Evolutionary conservation across 2,113 vertebrate species (phyloP).

Genomic region (Capreolus pygargus): DNA sequence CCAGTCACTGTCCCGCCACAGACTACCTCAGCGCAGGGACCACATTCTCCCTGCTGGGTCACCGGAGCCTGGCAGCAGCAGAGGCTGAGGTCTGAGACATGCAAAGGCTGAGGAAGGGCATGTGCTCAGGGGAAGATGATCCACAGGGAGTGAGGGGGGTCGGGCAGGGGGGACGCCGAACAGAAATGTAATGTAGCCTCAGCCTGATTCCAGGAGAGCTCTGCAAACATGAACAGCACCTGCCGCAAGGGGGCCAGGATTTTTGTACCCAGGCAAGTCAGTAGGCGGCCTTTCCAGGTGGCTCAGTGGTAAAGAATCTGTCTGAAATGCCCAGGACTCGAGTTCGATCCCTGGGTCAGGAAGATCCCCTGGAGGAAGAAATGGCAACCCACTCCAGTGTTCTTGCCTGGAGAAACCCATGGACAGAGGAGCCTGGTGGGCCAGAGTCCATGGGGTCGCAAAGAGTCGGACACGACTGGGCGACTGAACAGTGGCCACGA

Average conservation of each 20-base stretch:
- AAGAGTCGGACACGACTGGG: rapidly evolving
- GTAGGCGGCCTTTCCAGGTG: not conserved
- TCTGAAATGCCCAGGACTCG: not conserved
- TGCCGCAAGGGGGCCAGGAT: rapidly evolving
- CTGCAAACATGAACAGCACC: rapidly evolving
- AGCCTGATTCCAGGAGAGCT: not conserved
- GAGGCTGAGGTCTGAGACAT: rapidly evolving
- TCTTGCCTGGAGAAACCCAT: not conserved
- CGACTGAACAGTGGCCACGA: rapidly evolving
- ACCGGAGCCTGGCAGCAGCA: rapidly evolving
- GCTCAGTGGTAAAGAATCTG: not conserved
- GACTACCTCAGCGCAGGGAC: no score
- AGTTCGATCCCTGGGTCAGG: not conserved
- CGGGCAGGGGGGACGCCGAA: rapidly evolving
- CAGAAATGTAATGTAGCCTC: no score
- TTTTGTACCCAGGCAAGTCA: not conserved
- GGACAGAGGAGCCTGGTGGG: not conserved
- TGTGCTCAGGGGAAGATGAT: rapidly evolving
- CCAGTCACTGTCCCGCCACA: not conserved
- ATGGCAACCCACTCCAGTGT: not conserved
- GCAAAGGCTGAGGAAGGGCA: rapidly evolving
- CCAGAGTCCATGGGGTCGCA: not conserved
- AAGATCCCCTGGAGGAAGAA: not conserved
- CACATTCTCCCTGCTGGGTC: no score
- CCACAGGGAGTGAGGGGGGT: not conserved